Base-by-base conservation (phyloP, 2,888 invertebrate genomes). In the Tetanocera ferruginea region DNA sequence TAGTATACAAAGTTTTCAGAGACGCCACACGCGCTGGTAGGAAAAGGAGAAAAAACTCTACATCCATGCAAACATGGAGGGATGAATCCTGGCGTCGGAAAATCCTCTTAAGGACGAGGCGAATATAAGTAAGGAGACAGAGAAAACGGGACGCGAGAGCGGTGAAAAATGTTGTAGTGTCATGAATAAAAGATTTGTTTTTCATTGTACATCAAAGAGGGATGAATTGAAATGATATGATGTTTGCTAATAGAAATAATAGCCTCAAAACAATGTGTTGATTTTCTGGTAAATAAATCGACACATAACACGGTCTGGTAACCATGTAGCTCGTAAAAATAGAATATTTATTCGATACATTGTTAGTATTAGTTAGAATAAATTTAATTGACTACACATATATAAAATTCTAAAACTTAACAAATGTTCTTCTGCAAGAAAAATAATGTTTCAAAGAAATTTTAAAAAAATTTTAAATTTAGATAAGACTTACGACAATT, bases 111-210 rank as follows among this genome's bases (percentile, higher is more conserved):
- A 28, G 52, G 34, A 34, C 51, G 51, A 51, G 64, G 6, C 28
- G 51, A 23, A 43, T 31, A 14, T n/a, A n/a, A 23, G 11, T 31
- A n/a, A 14, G 17, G 64, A 19, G 25, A 11, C 2, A 19, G 64
- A 66, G 37, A 28, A n/a, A n/a, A 34, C 9, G 64, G 31, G 64
- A 28, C 5, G 14, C 67, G 43, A 19, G 31, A 67, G 55, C 23
- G 66, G 34, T 72, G 60, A 23, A 66, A 55, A 67, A 75, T 75
- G 75, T 75, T 75, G 75, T 75, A 67, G 75, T 75, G 75, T 67
- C 80, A 81, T 82, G 81, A 81, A 81, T 82, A 81, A 80, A 82
- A 81, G 82, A 82, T 82, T 82, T 82, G 81, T 82, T 81, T 75
- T 82, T 79, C 80, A 81, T 81, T 80, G 78, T 82, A 82, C 81